Base-by-base conservation (phyloP, 2,888 invertebrate species). In the Auanema freiburgensis region DNA sequence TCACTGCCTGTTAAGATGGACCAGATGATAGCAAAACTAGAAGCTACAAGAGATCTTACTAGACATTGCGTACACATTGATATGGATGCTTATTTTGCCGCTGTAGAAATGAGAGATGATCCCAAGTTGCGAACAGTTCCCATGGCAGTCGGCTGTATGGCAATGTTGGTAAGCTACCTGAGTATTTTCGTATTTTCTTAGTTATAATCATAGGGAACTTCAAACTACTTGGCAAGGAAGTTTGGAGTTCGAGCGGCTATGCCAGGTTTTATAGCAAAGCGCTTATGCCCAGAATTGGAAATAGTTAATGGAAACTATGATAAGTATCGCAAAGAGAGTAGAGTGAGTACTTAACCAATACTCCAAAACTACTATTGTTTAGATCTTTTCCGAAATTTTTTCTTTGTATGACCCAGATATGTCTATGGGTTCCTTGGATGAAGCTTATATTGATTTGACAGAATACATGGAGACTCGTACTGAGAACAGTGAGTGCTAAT, bases 221-320 rank as follows among this genome's bases (percentile, higher is more conserved):
- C 88, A 1, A 89, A 89, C 80, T 89, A 89, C 76, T 73, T 85
- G 16, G 88, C 89, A 1, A 83, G 89, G 21, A 84, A 85, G 63
- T 89, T 83, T 82, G 89, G 89, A 14, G 88, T 89, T 0, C 83
- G 88, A 50, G 88, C 88, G 8, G 89, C 86, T 3, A 88, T 89
- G 88, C 88, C 89, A 1, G 89, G 88, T 0, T 88, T 88, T 76
- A 88, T 89, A 62, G 88, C 84, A 1, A 85, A 84, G 61, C 88
- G 88, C 73, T 83, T 89, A 6, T 89, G 89, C 74, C 88, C 88
- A 0, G 80, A 87, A 40, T 83, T 89, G 1, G 82, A 85, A 5
- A 85, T 89, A 46, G 86, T 89, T 1, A 85, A 86, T 0, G 76
- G 81, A 12, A 85, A 88, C 79, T 88, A 86, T 73, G 77, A 83